Conservation (phyloP, 1,140 invertebrate species). For the Zaprionus vittiger region DNA sequence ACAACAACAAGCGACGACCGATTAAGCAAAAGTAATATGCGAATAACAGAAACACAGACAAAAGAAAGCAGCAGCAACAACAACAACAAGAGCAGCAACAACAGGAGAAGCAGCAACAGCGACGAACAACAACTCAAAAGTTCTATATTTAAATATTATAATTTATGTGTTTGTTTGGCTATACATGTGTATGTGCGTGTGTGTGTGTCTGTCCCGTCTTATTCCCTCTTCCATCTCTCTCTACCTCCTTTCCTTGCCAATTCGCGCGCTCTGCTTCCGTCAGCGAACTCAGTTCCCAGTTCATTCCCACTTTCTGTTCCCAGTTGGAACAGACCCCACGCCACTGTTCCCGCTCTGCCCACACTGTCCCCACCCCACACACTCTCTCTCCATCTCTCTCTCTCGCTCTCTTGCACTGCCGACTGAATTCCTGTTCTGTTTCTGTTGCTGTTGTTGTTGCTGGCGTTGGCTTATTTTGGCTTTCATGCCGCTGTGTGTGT, state of each 20-base stretch:
- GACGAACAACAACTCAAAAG: constrained; percentile 78
- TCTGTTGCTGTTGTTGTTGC: constrained; percentile 14
- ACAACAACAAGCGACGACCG: constrained; percentile 35
- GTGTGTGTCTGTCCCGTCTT: constrained; percentile 52
- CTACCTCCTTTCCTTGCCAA: constrained; percentile 12
- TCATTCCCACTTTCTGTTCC: constrained; percentile 59
- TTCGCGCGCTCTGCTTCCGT: constrained; percentile 45
- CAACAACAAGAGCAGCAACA: constrained; percentile 16
- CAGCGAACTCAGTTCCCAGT: constrained; percentile 56
- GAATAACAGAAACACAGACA: constrained; percentile 46
- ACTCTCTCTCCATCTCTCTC: constrained; percentile 4
- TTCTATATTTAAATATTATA: constrained; percentile 83
- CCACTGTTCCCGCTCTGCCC: not conserved
- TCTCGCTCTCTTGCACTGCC: constrained; percentile 25
- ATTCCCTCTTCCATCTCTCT: constrained; percentile 10
- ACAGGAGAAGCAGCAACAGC: constrained; percentile 28
- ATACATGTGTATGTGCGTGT: constrained; percentile 39
- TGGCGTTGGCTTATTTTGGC: constrained; percentile 73
- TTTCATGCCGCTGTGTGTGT: constrained; percentile 64
- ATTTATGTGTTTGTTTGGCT: constrained; percentile 81
- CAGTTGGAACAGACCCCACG: constrained; percentile 25
- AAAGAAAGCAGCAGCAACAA: constrained; percentile 56
- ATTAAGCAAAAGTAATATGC: constrained; percentile 67
- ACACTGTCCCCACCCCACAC: not conserved
- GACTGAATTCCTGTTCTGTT: constrained; percentile 68